Conservation (phyloP, 1,140 invertebrate genomes). For the Panagrolaimus sp. region DNA sequence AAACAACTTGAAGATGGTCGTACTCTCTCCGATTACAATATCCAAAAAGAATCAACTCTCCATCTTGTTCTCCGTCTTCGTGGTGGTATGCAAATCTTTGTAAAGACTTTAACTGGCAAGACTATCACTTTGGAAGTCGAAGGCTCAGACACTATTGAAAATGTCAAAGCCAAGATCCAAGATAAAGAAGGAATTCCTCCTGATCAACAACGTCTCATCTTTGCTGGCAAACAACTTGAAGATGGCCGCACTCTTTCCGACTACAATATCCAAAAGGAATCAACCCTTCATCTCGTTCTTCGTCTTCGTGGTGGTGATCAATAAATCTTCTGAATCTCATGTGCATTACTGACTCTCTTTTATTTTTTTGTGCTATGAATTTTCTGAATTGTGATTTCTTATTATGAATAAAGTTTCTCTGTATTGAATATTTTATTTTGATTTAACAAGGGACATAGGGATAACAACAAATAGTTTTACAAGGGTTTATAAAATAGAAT, state of each 20-base stretch:
- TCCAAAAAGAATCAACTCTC: constrained; percentile 70
- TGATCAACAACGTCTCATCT: constrained; percentile 50
- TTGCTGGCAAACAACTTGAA: constrained; percentile 74
- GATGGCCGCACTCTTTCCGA: constrained; percentile 84
- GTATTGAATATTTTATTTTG: neutral
- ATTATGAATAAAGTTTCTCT: constrained; percentile 16
- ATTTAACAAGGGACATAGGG: neutral
- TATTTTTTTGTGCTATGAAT: neutral
- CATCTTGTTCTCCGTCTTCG: constrained; percentile 67
- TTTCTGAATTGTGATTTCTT: neutral
- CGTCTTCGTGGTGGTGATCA: constrained; percentile 46
- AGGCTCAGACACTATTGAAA: constrained; percentile 59
- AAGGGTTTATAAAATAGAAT: constrained; percentile 25
- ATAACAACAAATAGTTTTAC: constrained; percentile 2
- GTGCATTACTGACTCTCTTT: neutral
- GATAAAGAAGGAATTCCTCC: constrained; percentile 59
- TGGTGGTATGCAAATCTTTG: constrained; percentile 59
- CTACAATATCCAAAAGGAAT: constrained; percentile 83
- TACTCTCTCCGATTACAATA: constrained; percentile 85
- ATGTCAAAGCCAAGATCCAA: constrained; percentile 60
- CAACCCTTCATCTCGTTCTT: constrained; percentile 67
- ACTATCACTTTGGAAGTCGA: constrained; percentile 63
- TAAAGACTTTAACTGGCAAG: constrained; percentile 62
- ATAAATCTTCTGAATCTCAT: constrained; percentile 15
- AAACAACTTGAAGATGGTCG: constrained; percentile 88